These are phyloP conservation scores for Sitobion miscanthi DNA, from an alignment of 1,140 invertebrate genomes.

Conservation along the genomic window DNA sequence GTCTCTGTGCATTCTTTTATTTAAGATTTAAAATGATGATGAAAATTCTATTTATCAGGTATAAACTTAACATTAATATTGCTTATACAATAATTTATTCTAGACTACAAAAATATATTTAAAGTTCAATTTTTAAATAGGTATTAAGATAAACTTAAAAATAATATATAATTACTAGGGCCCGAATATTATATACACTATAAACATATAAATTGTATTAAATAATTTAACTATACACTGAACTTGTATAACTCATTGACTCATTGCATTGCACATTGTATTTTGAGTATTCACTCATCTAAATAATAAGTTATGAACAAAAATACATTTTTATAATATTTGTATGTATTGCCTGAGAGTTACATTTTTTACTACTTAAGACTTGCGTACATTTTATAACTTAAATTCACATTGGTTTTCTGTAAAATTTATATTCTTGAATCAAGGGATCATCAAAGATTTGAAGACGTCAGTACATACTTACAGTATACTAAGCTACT, in stretches of 20 bases:
- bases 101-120: neutral
- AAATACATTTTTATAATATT: too few relatives aligned
- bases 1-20: neutral
- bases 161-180: neutral
- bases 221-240: neutral
- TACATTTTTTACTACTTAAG: too few relatives aligned
- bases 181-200: neutral
- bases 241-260: neutral
- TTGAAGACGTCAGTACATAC: too few relatives aligned
- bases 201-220: neutral
- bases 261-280: too few relatives aligned
- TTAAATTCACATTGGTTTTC: too few relatives aligned
- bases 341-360: too few relatives aligned
- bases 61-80: neutral
- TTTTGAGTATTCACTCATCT: too few relatives aligned
- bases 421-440: too few relatives aligned
- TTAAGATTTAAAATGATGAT: neutral
- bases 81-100: neutral
- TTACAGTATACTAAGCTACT: too few relatives aligned
- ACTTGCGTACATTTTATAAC: too few relatives aligned
- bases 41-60: neutral
- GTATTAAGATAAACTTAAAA: neutral
- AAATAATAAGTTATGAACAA: too few relatives aligned
- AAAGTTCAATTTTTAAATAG: neutral
- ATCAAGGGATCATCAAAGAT: too few relatives aligned